Percentiles rank a stretch among this genome's conserved stretches.
phyloP scores from a whole-genome alignment of 2,113 vertebrate genomes.

The Vanacampus margaritifer region DNA sequence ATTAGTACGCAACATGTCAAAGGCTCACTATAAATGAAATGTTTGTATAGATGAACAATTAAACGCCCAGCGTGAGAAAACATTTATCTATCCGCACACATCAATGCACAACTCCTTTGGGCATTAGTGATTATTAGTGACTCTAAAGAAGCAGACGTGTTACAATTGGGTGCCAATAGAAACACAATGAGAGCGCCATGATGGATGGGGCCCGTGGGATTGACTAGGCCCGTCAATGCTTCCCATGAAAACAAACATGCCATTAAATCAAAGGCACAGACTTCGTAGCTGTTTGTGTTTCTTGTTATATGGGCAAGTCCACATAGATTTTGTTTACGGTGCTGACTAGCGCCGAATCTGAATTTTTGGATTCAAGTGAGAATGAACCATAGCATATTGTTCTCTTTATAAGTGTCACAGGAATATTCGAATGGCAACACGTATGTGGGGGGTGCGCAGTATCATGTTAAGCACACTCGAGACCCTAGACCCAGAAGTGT shows the following conservation, averaged over 20 bases:
- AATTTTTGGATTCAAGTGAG: neutral
- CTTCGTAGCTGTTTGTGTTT: neutral
- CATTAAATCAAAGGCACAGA: constrained; percentile 30
- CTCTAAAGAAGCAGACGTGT: constrained; percentile 47
- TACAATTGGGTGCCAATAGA: constrained; percentile 44
- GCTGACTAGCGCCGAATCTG: neutral
- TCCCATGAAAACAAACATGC: constrained; percentile 52
- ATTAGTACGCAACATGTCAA: neutral
- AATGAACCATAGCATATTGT: no score
- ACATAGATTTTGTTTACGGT: neutral
- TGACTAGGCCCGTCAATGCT: constrained; percentile 51
- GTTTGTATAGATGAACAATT: constrained; percentile 21
- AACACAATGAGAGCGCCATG: constrained; percentile 44
- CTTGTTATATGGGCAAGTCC: neutral
- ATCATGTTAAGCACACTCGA: no score
- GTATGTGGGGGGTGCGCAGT: no score
- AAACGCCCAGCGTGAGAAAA: constrained; percentile 19
- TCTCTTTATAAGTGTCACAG: no score
- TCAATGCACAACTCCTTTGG: constrained; percentile 7
- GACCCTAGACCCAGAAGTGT: no score
- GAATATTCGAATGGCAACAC: no score
- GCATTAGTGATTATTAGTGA: constrained; percentile 52
- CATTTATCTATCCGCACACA: constrained; percentile 12
- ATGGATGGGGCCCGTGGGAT: constrained; percentile 50
- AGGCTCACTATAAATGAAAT: neutral